These are phyloP conservation scores for Mesaphorura yosii DNA, from an alignment of 1,140 invertebrate genomes.

Conservation along the genomic window DNA sequence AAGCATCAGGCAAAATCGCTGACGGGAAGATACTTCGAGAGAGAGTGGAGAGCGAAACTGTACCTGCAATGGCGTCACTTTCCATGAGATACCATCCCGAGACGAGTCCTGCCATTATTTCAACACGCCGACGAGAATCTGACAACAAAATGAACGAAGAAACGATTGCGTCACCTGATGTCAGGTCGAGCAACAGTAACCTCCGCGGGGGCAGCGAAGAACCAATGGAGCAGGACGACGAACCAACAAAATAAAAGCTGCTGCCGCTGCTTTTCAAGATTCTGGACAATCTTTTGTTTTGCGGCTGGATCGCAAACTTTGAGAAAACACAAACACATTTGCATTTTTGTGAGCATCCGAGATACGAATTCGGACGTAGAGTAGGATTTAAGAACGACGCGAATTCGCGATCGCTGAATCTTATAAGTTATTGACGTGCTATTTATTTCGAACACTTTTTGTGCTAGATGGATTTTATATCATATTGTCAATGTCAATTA, in stretches of 20 bases:
- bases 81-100: conserved; percentile 51
- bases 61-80: conserved; percentile 85
- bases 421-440: too few species aligned
- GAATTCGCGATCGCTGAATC: too few species aligned
- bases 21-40: conserved; percentile 50
- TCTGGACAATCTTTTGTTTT: neutral
- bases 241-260: neutral
- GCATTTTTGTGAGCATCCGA: too few species aligned
- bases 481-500: too few species aligned
- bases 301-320: conserved; percentile 6
- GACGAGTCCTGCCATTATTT: neutral
- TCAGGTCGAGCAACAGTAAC: conserved; percentile 12
- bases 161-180: neutral
- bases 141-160: conserved; percentile 16
- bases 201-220: conserved; percentile 54
- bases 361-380: too few species aligned
- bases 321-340: too few species aligned
- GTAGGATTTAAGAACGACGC: too few species aligned
- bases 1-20: conserved; percentile 38
- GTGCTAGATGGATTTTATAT: too few species aligned
- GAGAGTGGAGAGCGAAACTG: conserved; percentile 81
- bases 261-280: neutral
- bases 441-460: too few species aligned
- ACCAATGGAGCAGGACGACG: conserved; percentile 66
- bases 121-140: conserved; percentile 19